A percentile compares a stretch with the other conserved stretches of the same genome.
Evolutionary conservation across 1,140 invertebrate species (phyloP).

Genomic region (Tribolium castaneum): DNA sequence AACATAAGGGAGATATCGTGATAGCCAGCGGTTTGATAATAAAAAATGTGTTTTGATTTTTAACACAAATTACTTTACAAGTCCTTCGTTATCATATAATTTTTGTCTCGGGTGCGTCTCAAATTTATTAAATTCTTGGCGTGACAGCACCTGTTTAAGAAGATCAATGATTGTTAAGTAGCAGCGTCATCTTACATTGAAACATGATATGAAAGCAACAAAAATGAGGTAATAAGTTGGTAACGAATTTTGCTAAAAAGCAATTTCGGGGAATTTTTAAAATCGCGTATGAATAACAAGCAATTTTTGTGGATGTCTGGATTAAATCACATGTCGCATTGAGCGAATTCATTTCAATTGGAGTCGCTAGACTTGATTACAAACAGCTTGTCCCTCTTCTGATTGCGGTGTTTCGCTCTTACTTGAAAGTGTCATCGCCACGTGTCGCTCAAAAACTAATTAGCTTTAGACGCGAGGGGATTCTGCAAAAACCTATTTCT

Average conservation of each 20-base stretch:
- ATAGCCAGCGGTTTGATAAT: no score
- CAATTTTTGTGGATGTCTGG: background rate
- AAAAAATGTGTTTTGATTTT: no score
- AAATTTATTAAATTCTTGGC: background rate
- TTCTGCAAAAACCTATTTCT: conserved; percentile 39
- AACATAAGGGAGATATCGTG: no score
- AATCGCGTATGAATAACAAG: background rate
- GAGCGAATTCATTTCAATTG: conserved; percentile 22
- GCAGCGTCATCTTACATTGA: background rate
- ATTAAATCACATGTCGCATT: background rate
- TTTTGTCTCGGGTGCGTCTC: background rate
- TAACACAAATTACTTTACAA: background rate
- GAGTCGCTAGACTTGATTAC: conserved; percentile 27
- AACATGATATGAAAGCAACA: background rate
- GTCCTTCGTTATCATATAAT: background rate
- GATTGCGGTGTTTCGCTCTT: conserved; percentile 18
- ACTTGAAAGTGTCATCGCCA: conserved; percentile 44
- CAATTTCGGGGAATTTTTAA: background rate
- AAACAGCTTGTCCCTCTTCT: conserved; percentile 31
- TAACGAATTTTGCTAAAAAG: background rate
- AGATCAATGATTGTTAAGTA: background rate
- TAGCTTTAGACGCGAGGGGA: conserved; percentile 33
- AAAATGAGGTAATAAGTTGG: background rate
- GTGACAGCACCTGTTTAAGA: background rate
- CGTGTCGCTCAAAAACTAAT: conserved; percentile 47